Percentiles rank a stretch among this genome's conserved stretches.
Evolutionary conservation across 2,888 invertebrate genomes (phyloP).

Genomic region (Pseudanteris insignis): DNA sequence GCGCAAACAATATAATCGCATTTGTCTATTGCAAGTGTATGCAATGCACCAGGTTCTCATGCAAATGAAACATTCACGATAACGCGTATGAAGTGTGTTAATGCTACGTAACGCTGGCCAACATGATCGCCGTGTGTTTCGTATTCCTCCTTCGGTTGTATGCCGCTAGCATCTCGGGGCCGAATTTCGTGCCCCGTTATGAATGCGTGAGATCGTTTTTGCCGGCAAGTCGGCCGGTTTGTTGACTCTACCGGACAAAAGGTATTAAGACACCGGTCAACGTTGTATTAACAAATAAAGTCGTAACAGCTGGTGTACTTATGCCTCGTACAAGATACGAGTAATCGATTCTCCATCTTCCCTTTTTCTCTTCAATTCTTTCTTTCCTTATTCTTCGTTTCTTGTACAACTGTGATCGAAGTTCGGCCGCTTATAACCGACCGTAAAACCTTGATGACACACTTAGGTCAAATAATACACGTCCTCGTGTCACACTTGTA

Average conservation of each 20-base stretch:
- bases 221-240: not conserved
- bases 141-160: not conserved
- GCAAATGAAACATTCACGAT: conserved; percentile 12
- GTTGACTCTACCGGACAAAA: conserved; percentile 1
- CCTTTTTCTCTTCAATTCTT: too few species aligned
- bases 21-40: conserved; percentile 13
- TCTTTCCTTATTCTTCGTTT: conserved; percentile 2
- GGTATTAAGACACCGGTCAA: conserved; percentile 28
- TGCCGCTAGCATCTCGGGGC: too few species aligned
- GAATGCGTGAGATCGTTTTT: conserved; percentile 12
- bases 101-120: not conserved
- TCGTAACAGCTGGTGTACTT: conserved; percentile 36
- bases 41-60: conserved; percentile 8
- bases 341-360: conserved; percentile 31
- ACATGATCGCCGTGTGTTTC: not conserved
- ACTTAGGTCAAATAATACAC: conserved; percentile 37
- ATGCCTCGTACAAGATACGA: conserved; percentile 18
- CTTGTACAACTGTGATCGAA: conserved; percentile 26
- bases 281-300: conserved; percentile 39
- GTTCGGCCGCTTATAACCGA: conserved; percentile 15
- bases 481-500: conserved; percentile 31
- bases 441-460: conserved; percentile 33
- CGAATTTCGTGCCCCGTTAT: too few species aligned
- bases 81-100: conserved; percentile 1
- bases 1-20: too few species aligned